A percentile compares a stretch with the other conserved stretches of the same genome.
Conservation (phyloP, 2,888 invertebrate species). For the Xiphydria camelus region DNA sequence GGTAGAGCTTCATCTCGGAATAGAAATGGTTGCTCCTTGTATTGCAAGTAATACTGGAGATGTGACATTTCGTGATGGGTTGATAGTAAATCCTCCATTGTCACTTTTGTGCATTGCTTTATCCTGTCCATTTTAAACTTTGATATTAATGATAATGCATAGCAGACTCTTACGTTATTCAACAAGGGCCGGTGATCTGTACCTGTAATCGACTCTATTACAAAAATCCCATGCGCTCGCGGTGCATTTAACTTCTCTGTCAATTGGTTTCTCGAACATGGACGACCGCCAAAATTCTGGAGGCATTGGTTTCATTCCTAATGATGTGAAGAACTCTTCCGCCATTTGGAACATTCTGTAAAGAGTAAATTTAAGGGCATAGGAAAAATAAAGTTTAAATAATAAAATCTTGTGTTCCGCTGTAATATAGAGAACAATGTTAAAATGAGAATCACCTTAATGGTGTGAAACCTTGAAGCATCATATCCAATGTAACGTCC, state of each 20-base stretch:
- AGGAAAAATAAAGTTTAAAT: background rate
- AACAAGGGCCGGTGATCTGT: no score
- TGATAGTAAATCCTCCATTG: conserved; percentile 75
- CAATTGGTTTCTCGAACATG: conserved; percentile 74
- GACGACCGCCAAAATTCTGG: conserved; percentile 85
- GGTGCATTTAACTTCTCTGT: conserved; percentile 73
- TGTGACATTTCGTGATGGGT: conserved; percentile 86
- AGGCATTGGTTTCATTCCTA: conserved; percentile 79
- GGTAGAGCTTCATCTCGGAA: conserved; percentile 84
- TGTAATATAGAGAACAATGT: conserved; percentile 5
- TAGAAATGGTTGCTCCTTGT: conserved; percentile 72
- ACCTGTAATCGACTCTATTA: conserved; percentile 82
- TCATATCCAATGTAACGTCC: conserved; percentile 79
- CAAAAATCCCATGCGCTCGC: conserved; percentile 87
- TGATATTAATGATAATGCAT: background rate
- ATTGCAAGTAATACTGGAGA: conserved; percentile 79
- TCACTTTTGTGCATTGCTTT: conserved; percentile 80
- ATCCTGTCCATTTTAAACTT: conserved; percentile 61
- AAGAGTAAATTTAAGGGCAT: conserved; percentile 22
- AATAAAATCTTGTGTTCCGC: conserved; percentile 7
- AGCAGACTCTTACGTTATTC: no score
- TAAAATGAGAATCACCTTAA: conserved; percentile 60
- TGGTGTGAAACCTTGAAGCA: conserved; percentile 74
- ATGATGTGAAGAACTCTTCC: conserved; percentile 80
- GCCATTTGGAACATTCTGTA: conserved; percentile 79